Evolutionary conservation across 1,140 invertebrate species (phyloP).

Genomic region (Limonius californicus): DNA sequence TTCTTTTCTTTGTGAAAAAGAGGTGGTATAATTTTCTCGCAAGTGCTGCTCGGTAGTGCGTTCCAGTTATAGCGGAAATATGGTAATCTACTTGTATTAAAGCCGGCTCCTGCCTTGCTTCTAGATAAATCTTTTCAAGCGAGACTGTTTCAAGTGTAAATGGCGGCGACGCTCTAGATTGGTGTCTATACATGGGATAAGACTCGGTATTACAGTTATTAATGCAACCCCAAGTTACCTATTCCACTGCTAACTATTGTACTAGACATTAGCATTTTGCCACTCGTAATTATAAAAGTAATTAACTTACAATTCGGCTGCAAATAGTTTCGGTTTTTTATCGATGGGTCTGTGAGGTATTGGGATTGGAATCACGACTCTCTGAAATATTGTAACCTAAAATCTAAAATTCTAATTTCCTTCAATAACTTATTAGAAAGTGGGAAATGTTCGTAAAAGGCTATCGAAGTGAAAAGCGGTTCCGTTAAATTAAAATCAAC

Average conservation of each 20-base stretch:
- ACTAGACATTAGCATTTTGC: no score
- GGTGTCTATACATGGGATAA: constrained; percentile 18
- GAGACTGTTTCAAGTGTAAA: constrained; percentile 25
- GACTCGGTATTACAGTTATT: constrained; percentile 14
- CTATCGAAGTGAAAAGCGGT: background rate
- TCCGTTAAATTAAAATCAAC: background rate
- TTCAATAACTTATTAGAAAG: no score
- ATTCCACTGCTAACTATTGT: background rate
- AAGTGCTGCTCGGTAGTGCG: constrained; percentile 16
- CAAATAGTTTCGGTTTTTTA: no score
- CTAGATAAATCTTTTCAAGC: constrained; percentile 25
- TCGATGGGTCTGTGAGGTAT: no score
- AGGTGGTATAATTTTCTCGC: constrained; percentile 12
- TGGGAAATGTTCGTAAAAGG: background rate
- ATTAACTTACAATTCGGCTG: no score
- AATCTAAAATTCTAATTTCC: no score
- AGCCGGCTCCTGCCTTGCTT: constrained; percentile 23
- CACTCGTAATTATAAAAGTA: background rate
- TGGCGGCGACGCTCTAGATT: constrained; percentile 10
- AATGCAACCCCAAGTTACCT: background rate
- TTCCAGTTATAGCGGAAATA: constrained; percentile 24
- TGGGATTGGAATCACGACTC: no score
- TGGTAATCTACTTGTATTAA: constrained; percentile 26
- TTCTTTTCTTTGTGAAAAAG: constrained; percentile 12
- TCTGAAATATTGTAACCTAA: no score